Evolutionary conservation across 2,888 invertebrate species (phyloP).

Genomic region (Pherbina coryleti): DNA sequence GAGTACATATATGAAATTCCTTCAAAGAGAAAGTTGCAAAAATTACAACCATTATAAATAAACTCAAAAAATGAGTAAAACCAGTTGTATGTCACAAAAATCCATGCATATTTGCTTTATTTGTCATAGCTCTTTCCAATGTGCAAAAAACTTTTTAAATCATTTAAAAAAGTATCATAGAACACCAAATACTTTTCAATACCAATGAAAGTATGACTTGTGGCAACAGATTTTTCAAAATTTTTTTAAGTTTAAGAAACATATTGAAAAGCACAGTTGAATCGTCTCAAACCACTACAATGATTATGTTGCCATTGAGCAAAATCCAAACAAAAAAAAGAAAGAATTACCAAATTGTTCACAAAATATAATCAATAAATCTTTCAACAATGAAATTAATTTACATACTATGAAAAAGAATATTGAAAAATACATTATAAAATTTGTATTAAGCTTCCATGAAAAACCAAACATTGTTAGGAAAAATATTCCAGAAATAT

Average conservation of each 20-base stretch:
- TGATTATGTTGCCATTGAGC: no score
- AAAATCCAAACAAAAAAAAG: no score
- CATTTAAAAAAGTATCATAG: slow-evolving; percentile 28
- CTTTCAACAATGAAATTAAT: no score
- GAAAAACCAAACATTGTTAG: slow-evolving; percentile 33
- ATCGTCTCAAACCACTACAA: no score
- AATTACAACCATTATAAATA: slow-evolving; percentile 33
- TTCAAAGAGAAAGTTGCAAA: slow-evolving; percentile 28
- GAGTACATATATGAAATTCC: slow-evolving; percentile 29
- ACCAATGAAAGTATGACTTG: not conserved
- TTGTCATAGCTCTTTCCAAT: slow-evolving; percentile 11
- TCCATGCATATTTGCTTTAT: slow-evolving; percentile 37
- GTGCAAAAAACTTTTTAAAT: not conserved
- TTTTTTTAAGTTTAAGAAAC: slow-evolving; percentile 25
- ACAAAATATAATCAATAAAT: no score
- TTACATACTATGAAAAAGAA: not conserved
- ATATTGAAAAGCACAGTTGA: not conserved
- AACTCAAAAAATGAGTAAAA: slow-evolving; percentile 17
- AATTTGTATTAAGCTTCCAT: slow-evolving; percentile 31
- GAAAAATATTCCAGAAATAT: slow-evolving; percentile 32
- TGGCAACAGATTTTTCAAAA: slow-evolving; percentile 24
- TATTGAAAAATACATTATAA: slow-evolving; percentile 20
- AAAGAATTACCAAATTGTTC: no score
- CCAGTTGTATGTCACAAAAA: not conserved
- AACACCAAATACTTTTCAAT: slow-evolving; percentile 21